Conservation (phyloP, 2,888 invertebrate genomes). For the Cosmorhoe ocellata region DNA sequence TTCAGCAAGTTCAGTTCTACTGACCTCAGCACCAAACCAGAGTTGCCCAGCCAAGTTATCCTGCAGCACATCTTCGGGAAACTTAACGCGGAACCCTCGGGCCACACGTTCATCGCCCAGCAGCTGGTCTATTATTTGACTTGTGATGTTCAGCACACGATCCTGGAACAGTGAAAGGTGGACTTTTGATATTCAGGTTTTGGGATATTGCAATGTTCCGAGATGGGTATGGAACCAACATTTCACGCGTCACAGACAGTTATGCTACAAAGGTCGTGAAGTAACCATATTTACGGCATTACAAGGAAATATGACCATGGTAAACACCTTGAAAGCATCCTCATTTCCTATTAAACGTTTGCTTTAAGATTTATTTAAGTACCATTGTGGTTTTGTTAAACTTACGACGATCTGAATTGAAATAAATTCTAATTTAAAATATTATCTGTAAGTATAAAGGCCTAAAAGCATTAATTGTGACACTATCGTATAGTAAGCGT, state of each 20-base stretch:
- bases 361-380: no score
- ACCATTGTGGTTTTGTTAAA: no score
- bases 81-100: constrained; percentile 98
- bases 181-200: no score
- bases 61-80: constrained; percentile 98
- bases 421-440: no score
- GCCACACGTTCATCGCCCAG: constrained; percentile 93
- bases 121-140: constrained; percentile 97
- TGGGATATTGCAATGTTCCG: no score
- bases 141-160: constrained; percentile 94
- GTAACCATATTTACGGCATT: not conserved
- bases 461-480: no score
- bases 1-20: not conserved
- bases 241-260: no score
- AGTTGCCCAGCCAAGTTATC: constrained; percentile 99
- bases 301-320: constrained; percentile 4
- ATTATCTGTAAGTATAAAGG: no score
- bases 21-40: constrained; percentile 99
- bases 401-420: no score
- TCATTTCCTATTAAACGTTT: constrained; percentile 5
- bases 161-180: constrained; percentile 77
- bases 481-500: not conserved
- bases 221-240: no score
- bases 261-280: no score
- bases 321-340: constrained; percentile 1